A percentile compares a stretch with the other conserved stretches of the same genome.
Evolutionary conservation across 2,113 vertebrate species (phyloP).

Genomic region (Pollachius pollachius): DNA sequence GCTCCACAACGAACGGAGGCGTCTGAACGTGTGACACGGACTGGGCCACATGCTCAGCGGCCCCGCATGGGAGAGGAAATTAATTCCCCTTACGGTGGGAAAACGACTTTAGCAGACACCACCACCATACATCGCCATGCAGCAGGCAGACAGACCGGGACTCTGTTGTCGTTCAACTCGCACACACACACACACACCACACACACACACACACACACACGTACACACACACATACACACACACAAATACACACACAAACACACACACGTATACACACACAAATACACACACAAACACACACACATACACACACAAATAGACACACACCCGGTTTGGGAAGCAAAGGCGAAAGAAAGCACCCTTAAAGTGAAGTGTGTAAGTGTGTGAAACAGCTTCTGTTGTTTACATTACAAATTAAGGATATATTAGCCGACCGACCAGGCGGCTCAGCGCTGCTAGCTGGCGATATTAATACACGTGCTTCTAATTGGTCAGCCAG

Average conservation of each 20-base stretch:
- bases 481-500: slow-evolving; percentile 55
- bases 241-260: no score
- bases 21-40: slow-evolving; percentile 29
- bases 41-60: slow-evolving; percentile 53
- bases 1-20: slow-evolving; percentile 1
- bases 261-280: no score
- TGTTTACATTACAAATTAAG: slow-evolving; percentile 71
- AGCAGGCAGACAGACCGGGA: slow-evolving; percentile 39
- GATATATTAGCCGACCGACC: slow-evolving; percentile 65
- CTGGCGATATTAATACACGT: slow-evolving; percentile 55
- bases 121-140: slow-evolving; percentile 25
- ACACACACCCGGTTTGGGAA: no score
- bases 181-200: no score
- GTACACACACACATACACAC: no score
- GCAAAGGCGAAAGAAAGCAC: no score
- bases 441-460: slow-evolving; percentile 34
- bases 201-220: no score
- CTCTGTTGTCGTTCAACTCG: no score
- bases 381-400: slow-evolving; percentile 50
- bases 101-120: slow-evolving; percentile 78
- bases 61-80: slow-evolving; percentile 72
- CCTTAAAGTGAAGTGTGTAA: slow-evolving; percentile 25
- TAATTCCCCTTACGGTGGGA: slow-evolving; percentile 70
- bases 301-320: no score
- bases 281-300: no score